A percentile compares a stretch with the other conserved stretches of the same genome.
These are phyloP conservation scores for Meteorus colon DNA, from an alignment of 2,888 invertebrate genomes.

Conservation along the genomic window DNA sequence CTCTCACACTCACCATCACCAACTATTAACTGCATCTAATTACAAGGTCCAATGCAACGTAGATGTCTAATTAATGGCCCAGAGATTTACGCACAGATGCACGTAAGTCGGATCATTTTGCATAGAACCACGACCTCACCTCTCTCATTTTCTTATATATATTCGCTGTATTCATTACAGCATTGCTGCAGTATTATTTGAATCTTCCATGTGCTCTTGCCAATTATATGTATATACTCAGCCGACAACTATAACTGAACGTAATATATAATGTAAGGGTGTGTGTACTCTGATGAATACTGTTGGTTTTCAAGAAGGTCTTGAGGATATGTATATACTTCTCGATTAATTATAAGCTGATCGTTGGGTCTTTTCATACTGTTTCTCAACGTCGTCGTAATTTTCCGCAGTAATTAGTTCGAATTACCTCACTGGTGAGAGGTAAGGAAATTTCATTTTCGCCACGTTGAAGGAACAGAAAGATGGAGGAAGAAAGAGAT, in stretches of 20 bases:
- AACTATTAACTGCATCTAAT: constrained; percentile 73
- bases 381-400: constrained; percentile 38
- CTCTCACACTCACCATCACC: constrained; percentile 49
- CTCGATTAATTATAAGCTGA: constrained; percentile 43
- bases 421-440: constrained; percentile 33
- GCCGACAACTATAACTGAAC: too few relatives aligned
- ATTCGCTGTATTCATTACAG: not conserved
- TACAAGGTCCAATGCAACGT: constrained; percentile 69
- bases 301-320: constrained; percentile 23
- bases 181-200: too few relatives aligned
- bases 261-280: not conserved
- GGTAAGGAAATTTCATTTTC: constrained; percentile 38
- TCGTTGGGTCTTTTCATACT: constrained; percentile 33
- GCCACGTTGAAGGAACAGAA: not conserved
- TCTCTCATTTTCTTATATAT: constrained; percentile 10
- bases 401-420: constrained; percentile 42
- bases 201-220: too few relatives aligned
- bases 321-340: not conserved
- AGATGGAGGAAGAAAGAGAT: constrained; percentile 14
- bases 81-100: constrained; percentile 70
- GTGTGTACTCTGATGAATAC: constrained; percentile 10
- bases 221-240: too few relatives aligned
- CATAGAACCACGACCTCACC: constrained; percentile 58
- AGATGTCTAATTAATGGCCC: constrained; percentile 71
- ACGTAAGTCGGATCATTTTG: constrained; percentile 67